Evolutionary conservation across 2,797 vertebrate species (phyloP), one percentile per base, ranked within the genome.

Genomic region (Poeciliopsis infans): DNA sequence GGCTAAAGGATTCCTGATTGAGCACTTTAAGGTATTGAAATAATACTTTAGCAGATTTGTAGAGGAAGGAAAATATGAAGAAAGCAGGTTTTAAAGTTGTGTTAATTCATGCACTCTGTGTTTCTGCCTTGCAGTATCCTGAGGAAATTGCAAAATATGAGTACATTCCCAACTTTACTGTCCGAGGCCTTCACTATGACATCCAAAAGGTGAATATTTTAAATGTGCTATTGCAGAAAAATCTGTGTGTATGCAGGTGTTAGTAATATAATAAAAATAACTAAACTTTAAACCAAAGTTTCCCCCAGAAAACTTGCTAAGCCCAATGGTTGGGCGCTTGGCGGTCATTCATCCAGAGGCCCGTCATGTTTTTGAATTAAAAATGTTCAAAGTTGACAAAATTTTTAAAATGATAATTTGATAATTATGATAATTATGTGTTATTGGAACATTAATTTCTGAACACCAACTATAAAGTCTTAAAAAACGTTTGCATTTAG

Each of bases 111-210:
- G 4, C 0, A 1, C 23, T 72, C 71, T 72, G 4, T 72, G 25
- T 8, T 75, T 33, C n/a, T 81, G 4, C 76, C 75, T 74, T 10
- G 43, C 93, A 97, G 97, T 97, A 97, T 85, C 97, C 97, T 1
- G 89, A 94, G 68, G 96, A 74, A 45, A 95, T 97, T 83, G 18
- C 70, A 75, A 95, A 94, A 61, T 97, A 97, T 55, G 96, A 96
- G 15, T 97, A 97, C 82, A 92, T 96, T 78, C 95, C 96, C 25
- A 96, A 96, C 92, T 97, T 97, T 89, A 94, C 96, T 0, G 85
- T 94, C 3, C 93, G 97, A 15, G 97, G 97, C 8, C 96, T 97
- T 74, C 97, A 97, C 89, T 97, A 97, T 49, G 96, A 97, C 88
- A 97, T 97, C 77, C 96, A 97, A 59, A 97, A 97, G 96, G 97